Base-by-base conservation (phyloP, 2,888 invertebrate species). In the Sinodicranocentrus sp. region DNA sequence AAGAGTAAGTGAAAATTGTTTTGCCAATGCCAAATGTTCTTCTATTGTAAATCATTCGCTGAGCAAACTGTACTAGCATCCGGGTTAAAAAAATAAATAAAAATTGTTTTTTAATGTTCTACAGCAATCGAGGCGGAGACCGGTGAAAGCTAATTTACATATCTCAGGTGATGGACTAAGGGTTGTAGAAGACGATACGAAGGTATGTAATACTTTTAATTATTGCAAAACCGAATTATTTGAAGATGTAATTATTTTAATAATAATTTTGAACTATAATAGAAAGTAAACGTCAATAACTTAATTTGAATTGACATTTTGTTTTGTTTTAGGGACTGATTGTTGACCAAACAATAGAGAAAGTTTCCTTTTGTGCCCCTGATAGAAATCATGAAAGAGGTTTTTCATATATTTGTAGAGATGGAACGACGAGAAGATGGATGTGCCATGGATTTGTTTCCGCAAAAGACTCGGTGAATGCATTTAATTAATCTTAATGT, bases 391-490 rank as follows among this genome's bases (percentile, higher is more conserved):
- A 98, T 90, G 98, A 99, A 90, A 94, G 97, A 87, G 99, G 99
- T 21, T 99, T 98, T 92, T 98, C 99, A 87, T 99, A 99, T 92
- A 99, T 99, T 88, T 99, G 99, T 91, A 94, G 99, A 83, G 99
- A 99, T 91, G 99, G 99, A 83, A 98, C 99, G 15, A 98, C 99
- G 0, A 93, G 98, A 5, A 94, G 99, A 19, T 99, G 99, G 99
- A 98, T 99, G 98, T 99, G 99, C 90, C 99, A 99, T 92, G 99
- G 99, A 48, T 99, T 99, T 91, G 92, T 98, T 87, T 98, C 99
- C 71, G 93, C 96, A 72, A 96, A 98, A 90, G 98, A 99, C 91
- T 95, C 97, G 89, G 94, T 94, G 90, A 6, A 23, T 57, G 21
- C n/a, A 92, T 92, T 89, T 85, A 65, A 63, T 44, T 63, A 61